Evolutionary conservation across 1,140 invertebrate genomes (phyloP).

Genomic region (roundworm (Caenorhabditis elegans)): DNA sequence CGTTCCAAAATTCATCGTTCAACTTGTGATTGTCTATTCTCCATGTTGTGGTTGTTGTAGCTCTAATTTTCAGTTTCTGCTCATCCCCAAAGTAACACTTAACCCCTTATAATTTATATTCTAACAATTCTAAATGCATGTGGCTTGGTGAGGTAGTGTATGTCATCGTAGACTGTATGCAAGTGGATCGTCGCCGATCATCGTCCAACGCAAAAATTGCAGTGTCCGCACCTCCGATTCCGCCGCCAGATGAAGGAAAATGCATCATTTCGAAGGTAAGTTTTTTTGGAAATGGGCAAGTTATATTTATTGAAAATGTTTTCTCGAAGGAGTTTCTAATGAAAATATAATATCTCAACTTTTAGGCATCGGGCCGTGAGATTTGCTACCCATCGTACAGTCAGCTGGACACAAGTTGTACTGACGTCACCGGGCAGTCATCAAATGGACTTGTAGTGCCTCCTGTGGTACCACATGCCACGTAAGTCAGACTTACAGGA

Average conservation of each 20-base stretch:
- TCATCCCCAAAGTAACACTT: neutral
- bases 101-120: neutral
- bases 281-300: neutral
- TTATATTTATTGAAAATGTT: neutral
- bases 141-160: slow-evolving; percentile 16
- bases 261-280: slow-evolving; percentile 52
- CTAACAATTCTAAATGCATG: slow-evolving; percentile 2
- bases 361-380: slow-evolving; percentile 55
- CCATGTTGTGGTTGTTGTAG: neutral
- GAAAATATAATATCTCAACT: no score
- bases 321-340: neutral
- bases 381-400: slow-evolving; percentile 64
- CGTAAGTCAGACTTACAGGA: slow-evolving; percentile 47
- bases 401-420: slow-evolving; percentile 61
- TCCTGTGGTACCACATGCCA: slow-evolving; percentile 59
- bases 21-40: neutral
- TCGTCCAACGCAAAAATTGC: slow-evolving; percentile 48
- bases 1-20: no score
- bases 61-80: neutral
- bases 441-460: slow-evolving; percentile 57
- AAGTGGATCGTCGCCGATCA: neutral
- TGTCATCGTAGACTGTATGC: slow-evolving; percentile 1
- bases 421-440: slow-evolving; percentile 53
- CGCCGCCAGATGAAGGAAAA: slow-evolving; percentile 57
- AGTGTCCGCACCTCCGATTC: slow-evolving; percentile 64